A percentile compares a stretch with the other conserved stretches of the same genome.
phyloP scores from a whole-genome alignment of 2,113 vertebrate species.

The Bos javanicus region DNA sequence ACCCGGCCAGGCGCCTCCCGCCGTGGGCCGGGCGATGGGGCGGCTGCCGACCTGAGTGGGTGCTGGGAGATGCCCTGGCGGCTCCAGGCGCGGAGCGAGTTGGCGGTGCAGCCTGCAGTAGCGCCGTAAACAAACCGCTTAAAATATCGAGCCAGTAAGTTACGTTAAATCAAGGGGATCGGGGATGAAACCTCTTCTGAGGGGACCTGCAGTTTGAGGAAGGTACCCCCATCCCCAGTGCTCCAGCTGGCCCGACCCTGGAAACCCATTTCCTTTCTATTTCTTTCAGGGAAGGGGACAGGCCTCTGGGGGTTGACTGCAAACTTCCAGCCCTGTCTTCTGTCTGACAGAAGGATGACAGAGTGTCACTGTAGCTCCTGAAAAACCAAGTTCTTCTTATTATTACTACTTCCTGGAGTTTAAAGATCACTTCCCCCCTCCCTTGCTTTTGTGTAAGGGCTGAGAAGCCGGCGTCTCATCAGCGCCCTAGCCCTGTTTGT shows the following conservation, averaged over 20 bases:
- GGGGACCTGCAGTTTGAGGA: constrained; percentile 30
- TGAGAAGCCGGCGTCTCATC: background rate
- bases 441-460: background rate
- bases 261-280: background rate
- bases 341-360: background rate
- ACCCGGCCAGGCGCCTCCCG: background rate
- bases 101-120: constrained; percentile 16
- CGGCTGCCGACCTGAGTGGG: background rate
- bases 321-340: constrained; percentile 46
- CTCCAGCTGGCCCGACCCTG: background rate
- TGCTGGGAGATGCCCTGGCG: constrained; percentile 21
- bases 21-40: background rate
- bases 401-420: background rate
- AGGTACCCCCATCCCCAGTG: background rate
- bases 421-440: background rate
- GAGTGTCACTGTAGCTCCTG: background rate
- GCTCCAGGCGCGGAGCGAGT: constrained; percentile 37
- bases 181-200: background rate
- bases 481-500: background rate
- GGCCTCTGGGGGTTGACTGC: background rate
- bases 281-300: background rate
- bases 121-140: constrained; percentile 52
- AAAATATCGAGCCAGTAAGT: constrained; percentile 62
- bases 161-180: constrained; percentile 41
- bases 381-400: background rate